Base-by-base conservation (phyloP, 2,113 vertebrate species). In the Benthochromis sp. region DNA sequence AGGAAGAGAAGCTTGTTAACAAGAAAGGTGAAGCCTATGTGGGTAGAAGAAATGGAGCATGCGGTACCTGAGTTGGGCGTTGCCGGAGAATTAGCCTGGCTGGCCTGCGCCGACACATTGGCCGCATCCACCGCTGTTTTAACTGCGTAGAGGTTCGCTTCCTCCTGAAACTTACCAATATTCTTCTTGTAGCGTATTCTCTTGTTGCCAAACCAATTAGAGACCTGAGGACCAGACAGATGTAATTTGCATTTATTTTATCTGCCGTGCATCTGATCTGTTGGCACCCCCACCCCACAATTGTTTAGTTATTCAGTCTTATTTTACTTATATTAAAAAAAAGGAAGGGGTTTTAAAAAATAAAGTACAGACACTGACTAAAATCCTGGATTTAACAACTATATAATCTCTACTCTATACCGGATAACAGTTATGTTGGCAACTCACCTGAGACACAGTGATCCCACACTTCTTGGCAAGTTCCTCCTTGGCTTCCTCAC, bases 151-250 rank as follows among this genome's bases (percentile, higher is more conserved):
- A 97, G 97, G 88, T 97, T 97, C 2, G 97, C 97, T 93, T 98
- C 97, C 93, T 98, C 97, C 93, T 98, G 97, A 95, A 98, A 98
- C 93, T 97, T 98, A 89, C 97, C 97, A 91, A 97, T 97, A 94
- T 98, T 98, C 94, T 98, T 98, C 95, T 98, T 98, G 95, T 98
- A 98, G 31, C 97, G 97, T 93, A 98, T 98, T 95, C 97, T 97
- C 94, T 98, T 98, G 96, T 98, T 98, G 92, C 97, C 97, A 82
- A 98, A 98, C 97, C 98, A 98, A 96, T 97, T 98, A 94, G 97
- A 98, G 91, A 98, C 98, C 98, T 98, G 92, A 31, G 24, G 81
- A 50, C 36, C 38, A 86, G 43, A 88, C 3, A 27, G 13, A 81
- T 69, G 40, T 90, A 52, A 84, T 43, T 53, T 79, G 38, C 38